Evolutionary conservation across 2,888 invertebrate genomes (phyloP), one percentile per base, ranked within the genome.

Genomic region (Miltochrista miniata): DNA sequence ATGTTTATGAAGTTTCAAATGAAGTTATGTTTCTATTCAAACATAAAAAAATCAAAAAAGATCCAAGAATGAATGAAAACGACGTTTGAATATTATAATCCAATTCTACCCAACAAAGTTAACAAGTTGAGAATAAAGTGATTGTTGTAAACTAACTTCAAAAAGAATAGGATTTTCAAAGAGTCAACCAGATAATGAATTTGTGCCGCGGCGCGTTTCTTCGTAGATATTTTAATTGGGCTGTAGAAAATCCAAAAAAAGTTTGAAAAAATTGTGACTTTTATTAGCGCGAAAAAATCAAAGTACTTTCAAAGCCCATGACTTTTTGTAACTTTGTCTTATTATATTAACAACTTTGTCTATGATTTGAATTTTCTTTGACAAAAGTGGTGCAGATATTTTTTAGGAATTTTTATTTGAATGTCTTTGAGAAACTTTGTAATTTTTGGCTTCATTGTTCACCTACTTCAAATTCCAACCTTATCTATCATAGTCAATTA

Each of bases 351-450:
- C 76, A 81, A 76, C 51, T 77, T 74, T 42, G 56, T 48, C 65
- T 78, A 76, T 78, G 74, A 76, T 75, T 70, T 57, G 70, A 69
- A 73, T 67, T 76, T 71, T 67, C 47, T 47, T 62, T 72, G 66
- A 70, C 71, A 69, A 73, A 66, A 55, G 58, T 54, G 56, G 48
- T 62, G 39, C 3, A 24, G 2, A 9, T 14, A 14, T 7, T 48
- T 49, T 36, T 46, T 39, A 47, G 29, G 2, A 9, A n/a, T n/a
- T 15, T 15, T 31, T 36, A 14, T 36, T 13, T 1, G 4, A 36
- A 14, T 10, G 15, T 13, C 10, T 36, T 13, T 13, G 10, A 0
- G 9, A 14, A 14, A 9, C 10, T 2, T 14, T 1, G 9, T 35
- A 13, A 35, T 13, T 13, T 12, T 35, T 1, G 13, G 7, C 5